These are phyloP conservation scores for Cerastoderma edule DNA, from an alignment of 2,888 invertebrate genomes.

Conservation along the genomic window DNA sequence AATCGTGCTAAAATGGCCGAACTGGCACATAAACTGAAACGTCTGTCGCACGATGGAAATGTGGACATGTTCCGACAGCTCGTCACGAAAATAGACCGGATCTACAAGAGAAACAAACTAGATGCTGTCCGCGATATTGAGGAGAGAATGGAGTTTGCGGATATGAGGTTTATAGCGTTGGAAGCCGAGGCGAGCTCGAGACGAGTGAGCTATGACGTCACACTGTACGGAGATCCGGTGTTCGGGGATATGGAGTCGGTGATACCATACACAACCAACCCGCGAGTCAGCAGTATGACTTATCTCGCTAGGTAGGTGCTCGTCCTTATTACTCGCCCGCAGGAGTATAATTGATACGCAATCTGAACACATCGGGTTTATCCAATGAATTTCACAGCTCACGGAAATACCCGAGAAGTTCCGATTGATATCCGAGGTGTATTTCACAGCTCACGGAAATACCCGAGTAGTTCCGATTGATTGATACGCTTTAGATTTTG, in stretches of 20 bases:
- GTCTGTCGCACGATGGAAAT: constrained; percentile 41
- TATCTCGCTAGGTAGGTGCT: constrained; percentile 48
- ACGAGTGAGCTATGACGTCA: constrained; percentile 38
- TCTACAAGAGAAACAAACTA: constrained; percentile 33
- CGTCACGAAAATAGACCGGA: constrained; percentile 16
- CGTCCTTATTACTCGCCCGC: neutral
- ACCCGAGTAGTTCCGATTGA: too few species aligned
- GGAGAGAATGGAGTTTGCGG: constrained; percentile 39
- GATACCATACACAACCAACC: constrained; percentile 51
- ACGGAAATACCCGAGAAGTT: too few species aligned
- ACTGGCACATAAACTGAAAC: constrained; percentile 43
- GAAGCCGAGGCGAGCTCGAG: constrained; percentile 41
- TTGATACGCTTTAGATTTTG: too few species aligned
- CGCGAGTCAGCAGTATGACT: constrained; percentile 45
- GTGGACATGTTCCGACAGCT: constrained; percentile 24
- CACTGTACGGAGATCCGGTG: constrained; percentile 25
- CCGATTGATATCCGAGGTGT: too few species aligned
- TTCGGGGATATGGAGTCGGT: constrained; percentile 43
- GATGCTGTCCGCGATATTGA: neutral
- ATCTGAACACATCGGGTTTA: too few species aligned
- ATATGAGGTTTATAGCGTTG: constrained; percentile 38
- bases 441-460: too few species aligned
- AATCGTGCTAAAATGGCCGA: constrained; percentile 16
- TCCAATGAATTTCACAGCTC: too few species aligned
- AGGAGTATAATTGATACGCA: too few species aligned